Conservation (phyloP, 2,797 vertebrate species). For the Morelia viridis region DNA sequence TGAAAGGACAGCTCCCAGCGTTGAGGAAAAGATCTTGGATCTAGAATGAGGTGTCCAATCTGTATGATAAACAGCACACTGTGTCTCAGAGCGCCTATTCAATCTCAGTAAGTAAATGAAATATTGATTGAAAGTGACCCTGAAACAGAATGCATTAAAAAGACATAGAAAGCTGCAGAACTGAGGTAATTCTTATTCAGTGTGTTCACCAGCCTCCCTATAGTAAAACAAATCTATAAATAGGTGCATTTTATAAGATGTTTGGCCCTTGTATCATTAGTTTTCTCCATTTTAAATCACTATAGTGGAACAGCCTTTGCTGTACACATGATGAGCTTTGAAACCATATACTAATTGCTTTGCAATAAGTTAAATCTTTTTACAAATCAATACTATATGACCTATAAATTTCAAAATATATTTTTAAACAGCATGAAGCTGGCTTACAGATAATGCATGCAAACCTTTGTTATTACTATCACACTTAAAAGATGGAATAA, state of each 20-base stretch:
- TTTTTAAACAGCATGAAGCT: slow-evolving; percentile 79
- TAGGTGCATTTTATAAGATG: slow-evolving; percentile 78
- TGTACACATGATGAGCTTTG: slow-evolving; percentile 74
- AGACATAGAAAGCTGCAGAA: slow-evolving; percentile 85
- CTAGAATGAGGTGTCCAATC: slow-evolving; percentile 84
- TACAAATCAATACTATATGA: slow-evolving; percentile 76
- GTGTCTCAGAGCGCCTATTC: slow-evolving; percentile 86
- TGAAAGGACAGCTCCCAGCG: slow-evolving; percentile 83
- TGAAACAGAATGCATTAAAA: slow-evolving; percentile 91
- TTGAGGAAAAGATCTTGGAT: slow-evolving; percentile 79
- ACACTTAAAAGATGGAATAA: slow-evolving; percentile 73
- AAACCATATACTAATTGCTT: slow-evolving; percentile 74
- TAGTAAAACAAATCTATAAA: slow-evolving; percentile 82
- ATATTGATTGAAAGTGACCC: slow-evolving; percentile 92
- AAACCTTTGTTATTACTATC: slow-evolving; percentile 71
- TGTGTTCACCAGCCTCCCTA: slow-evolving; percentile 82
- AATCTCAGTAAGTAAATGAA: slow-evolving; percentile 92
- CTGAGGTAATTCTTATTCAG: slow-evolving; percentile 85
- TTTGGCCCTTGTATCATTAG: slow-evolving; percentile 75
- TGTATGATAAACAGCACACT: slow-evolving; percentile 87
- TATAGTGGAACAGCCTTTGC: slow-evolving; percentile 72
- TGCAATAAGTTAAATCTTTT: slow-evolving; percentile 76
- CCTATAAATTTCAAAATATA: slow-evolving; percentile 73
- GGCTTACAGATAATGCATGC: slow-evolving; percentile 77
- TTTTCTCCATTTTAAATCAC: slow-evolving; percentile 76